Base-by-base conservation (phyloP, 1,140 invertebrate species). In the Cardiocondyla obscurior region DNA sequence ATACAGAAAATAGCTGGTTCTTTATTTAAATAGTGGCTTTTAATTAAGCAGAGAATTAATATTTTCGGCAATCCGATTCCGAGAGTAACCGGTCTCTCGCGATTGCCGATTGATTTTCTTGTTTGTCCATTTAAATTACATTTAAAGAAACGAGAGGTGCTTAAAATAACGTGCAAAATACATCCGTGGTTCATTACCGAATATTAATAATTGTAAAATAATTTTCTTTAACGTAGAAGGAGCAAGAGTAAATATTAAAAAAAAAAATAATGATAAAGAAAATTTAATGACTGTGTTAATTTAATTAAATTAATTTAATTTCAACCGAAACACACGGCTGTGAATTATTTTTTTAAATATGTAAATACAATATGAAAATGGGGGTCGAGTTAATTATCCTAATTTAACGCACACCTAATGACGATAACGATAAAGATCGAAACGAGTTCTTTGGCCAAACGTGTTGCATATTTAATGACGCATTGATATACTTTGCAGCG, bases 281-380 rank as follows among this genome's bases (percentile, higher is more conserved):
- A 39, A 42, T 64, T n/a, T 3, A 0, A 30, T 49, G 25, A 49
- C 16, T 12, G 5, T 25, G 3, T 1, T 46, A n/a, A 19, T 44
- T 39, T 36, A 6, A 10, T 51, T 69, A 69, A n/a, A n/a, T 49
- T 69, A 49, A 69, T 69, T 69, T 46, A 2, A 16, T n/a, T n/a
- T n/a, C n/a, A n/a, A n/a, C n/a, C n/a, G 7, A 69, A 69, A 30
- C 28, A 25, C 4, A 30, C 19, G 33, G 7, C 22, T 5, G 14
- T 22, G 28, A 14, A 4, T 7, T 60, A 16, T 65, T 65, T 64
- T n/a, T 44, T 44, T 42, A 5, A 62, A 67, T 65, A 67, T 67
- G 42, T 7, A 10, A 69, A 69, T 25, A 49, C 16, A 72, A 55
- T 55, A 22, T 8, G 22, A 25, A 72, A 22, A 69, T 19, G n/a